Evolutionary conservation across 1,140 invertebrate genomes (phyloP).

Genomic region (Heliconius melpomene): DNA sequence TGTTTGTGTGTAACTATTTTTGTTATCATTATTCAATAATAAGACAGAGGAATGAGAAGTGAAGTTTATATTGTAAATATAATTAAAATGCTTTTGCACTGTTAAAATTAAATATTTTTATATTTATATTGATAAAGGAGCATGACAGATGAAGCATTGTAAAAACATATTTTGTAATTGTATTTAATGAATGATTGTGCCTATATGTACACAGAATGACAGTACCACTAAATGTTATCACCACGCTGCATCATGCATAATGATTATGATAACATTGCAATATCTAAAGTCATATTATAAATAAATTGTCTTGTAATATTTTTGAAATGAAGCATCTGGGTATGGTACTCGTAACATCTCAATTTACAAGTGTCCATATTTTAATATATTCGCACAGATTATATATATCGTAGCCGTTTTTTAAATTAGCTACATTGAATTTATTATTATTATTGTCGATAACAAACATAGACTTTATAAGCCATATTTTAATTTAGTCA

Average conservation of each 20-base stretch:
- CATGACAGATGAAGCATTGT: not conserved
- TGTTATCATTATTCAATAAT: not conserved
- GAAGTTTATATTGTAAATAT: not conserved
- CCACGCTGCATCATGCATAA: not conserved
- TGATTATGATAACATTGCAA: not conserved
- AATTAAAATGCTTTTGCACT: not conserved
- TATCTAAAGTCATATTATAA: not conserved
- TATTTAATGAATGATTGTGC: not conserved
- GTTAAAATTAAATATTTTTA: not conserved
- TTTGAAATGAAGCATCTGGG: not conserved
- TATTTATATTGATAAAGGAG: not conserved
- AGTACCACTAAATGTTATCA: not conserved
- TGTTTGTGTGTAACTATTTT: not conserved
- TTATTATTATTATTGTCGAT: not conserved
- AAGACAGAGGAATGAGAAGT: not conserved
- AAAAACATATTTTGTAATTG: not conserved
- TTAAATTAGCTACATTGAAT: not conserved
- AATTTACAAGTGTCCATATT: too few relatives aligned
- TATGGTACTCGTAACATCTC: not conserved
- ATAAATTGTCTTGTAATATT: not conserved
- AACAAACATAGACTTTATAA: not conserved
- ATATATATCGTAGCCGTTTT: not conserved
- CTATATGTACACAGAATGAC: not conserved
- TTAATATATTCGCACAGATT: not conserved
- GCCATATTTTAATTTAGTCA: not conserved